Conservation (phyloP, 2,797 vertebrate species). For the Characodon lateralis region DNA sequence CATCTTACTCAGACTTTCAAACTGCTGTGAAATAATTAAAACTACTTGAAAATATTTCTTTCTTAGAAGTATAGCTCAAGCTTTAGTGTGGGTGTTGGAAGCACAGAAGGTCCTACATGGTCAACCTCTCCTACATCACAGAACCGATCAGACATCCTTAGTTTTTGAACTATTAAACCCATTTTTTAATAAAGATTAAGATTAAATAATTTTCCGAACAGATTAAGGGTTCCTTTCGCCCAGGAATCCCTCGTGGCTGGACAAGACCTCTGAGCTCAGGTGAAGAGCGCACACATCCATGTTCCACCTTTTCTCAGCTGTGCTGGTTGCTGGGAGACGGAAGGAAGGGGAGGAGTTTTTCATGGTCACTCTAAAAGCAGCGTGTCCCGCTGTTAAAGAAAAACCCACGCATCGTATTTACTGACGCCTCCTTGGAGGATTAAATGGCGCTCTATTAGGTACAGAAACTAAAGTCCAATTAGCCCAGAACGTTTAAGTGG, state of each 20-base stretch:
- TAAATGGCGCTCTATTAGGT: too few species aligned
- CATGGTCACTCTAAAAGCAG: too few species aligned
- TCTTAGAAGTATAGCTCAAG: neutral
- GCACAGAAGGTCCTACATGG: neutral
- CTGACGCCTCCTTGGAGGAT: too few species aligned
- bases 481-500: too few species aligned
- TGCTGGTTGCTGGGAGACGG: neutral
- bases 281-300: neutral
- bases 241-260: too few species aligned
- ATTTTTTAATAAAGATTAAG: neutral
- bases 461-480: too few species aligned
- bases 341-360: neutral
- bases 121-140: neutral
- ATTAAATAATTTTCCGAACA: neutral
- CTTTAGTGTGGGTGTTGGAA: neutral
- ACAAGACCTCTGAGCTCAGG: neutral
- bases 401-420: too few species aligned
- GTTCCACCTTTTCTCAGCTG: too few species aligned
- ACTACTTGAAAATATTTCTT: neutral
- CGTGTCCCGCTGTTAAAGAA: too few species aligned
- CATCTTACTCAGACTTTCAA: neutral
- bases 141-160: neutral
- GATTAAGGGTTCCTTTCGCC: neutral
- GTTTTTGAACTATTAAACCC: neutral
- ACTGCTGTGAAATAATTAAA: neutral